Base-by-base conservation (phyloP, 2,113 vertebrate genomes). In the Callocephalon fimbriatum region DNA sequence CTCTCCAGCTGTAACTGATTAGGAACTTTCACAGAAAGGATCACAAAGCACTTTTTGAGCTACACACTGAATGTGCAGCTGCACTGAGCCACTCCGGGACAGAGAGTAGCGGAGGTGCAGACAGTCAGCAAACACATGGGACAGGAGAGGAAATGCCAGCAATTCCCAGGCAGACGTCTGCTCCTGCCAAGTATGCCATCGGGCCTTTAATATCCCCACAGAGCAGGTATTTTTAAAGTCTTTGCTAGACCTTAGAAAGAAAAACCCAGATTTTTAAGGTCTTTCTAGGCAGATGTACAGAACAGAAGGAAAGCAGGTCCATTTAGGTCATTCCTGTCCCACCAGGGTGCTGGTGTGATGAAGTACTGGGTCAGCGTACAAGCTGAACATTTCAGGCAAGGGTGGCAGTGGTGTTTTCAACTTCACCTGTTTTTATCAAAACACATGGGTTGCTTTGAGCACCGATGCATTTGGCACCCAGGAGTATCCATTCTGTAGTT, bases 301-400 rank as follows among this genome's bases (percentile, higher is more conserved):
- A 76, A 15, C 10, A 96, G 81, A 51, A 40, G 53, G 35, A 0
- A 4, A 42, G 25, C 0, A 1, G 27, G 32, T 75, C 63, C 67
- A 8, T 40, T 61, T 14, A 38, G 40, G 62, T 51, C 0, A 0
- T 71, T 26, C 27, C 32, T 54, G 54, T 63, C 59, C 45, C 58
- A 29, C 6, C 0, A 0, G 75, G 63, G 26, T 74, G 50, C 72
- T 61, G 81, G 70, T 2, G 1, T 1, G 0, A 14, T 29, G 22
- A n/a, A 4, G 66, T 26, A 12, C 45, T 8, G 2, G 74, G 75
- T 61, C 72, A 72, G 58, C 1, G 3, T 67, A 59, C 12, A 21
- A 84, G 76, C 54, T 1, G 2, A 87, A n/a, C 0, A 0, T 50
- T 88, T 70, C n/a, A 51, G 82, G 62, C 4, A 15, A 56, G 72